These are phyloP conservation scores for Napeogenes sylphis DNA, from an alignment of 2,888 invertebrate genomes.

Conservation along the genomic window DNA sequence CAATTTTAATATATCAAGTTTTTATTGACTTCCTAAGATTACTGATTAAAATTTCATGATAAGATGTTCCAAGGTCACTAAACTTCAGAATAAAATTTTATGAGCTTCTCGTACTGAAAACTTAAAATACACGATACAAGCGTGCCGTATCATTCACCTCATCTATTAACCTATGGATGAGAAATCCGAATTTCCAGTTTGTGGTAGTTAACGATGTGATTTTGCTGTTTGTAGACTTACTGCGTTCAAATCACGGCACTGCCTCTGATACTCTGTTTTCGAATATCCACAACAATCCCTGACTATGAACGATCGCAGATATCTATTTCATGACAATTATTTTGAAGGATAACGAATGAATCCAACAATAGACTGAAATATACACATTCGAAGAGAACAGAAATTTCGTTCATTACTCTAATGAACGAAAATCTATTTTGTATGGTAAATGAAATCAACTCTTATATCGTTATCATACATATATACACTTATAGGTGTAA, in stretches of 20 bases:
- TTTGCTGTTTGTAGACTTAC: slow-evolving; percentile 38
- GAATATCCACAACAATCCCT: slow-evolving; percentile 18
- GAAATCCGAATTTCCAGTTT: slow-evolving; percentile 40
- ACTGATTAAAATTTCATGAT: too few species aligned
- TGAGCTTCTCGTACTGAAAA: background rate
- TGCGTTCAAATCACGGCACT: slow-evolving; percentile 21
- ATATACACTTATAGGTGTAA: background rate
- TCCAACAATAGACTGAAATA: background rate
- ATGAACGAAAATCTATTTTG: background rate
- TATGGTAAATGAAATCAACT: background rate
- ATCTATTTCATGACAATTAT: slow-evolving; percentile 21
- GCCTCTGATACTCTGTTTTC: slow-evolving; percentile 19
- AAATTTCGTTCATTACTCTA: background rate
- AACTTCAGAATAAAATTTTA: too few species aligned
- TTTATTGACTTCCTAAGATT: too few species aligned
- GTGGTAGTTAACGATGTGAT: slow-evolving; percentile 40
- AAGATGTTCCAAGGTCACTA: too few species aligned
- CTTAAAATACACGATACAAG: slow-evolving; percentile 39
- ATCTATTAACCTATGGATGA: slow-evolving; percentile 30
- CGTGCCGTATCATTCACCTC: slow-evolving; percentile 44
- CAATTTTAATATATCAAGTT: too few species aligned
- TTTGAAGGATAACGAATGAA: background rate
- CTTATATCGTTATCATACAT: background rate
- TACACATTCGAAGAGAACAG: background rate
- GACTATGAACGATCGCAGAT: slow-evolving; percentile 16